Base-by-base conservation (phyloP, 2,797 vertebrate genomes). In the Rhinogobio ventralis region DNA sequence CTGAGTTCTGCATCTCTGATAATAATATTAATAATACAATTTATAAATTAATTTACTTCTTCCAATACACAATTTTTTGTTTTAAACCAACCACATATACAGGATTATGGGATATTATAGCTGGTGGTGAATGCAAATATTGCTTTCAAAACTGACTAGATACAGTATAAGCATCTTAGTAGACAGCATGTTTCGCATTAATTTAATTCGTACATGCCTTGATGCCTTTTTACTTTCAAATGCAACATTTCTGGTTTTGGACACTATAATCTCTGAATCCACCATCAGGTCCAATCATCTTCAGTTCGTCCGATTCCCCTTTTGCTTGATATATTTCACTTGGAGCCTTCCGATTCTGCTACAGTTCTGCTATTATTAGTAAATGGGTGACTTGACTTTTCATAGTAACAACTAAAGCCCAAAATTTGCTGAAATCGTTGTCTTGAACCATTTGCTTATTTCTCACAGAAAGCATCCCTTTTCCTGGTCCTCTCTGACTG, bases 401-500 rank as follows among this genome's bases (percentile, higher is more conserved):
- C 36, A 23, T 23, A 23, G 66, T 23, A 73, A 49, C 45, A 73
- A 10, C 71, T 19, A 30, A 30, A 49, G 15, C 13, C 19, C 7
- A 60, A 14, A 42, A 39, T 57, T 33, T 19, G 19, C 14, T 73
- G 2, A 36, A 60, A 4, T n/a, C 62, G 11, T 72, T 49, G 46
- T 33, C 15, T 69, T 39, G 33, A 25, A 23, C n/a, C 33, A 5
- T 57, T 6, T 55, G 9, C n/a, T 42, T 60, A 11, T 5, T 15
- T 71, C 45, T 79, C 7, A 77, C 6, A 64, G n/a, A 64, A 46
- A n/a, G 4, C 74, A 68, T 51, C n/a, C 33, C 10, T 84, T 42
- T 45, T 46, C 11, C 64, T 55, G 30, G n/a, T 46, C 53, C 45
- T 17, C 57, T 53, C 36, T 42, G 69, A 74, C 71, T 79, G 82